Evolutionary conservation across 2,113 vertebrate species (phyloP), one percentile per base, ranked within the genome.

Genomic region (Syngnathus scovelli): DNA sequence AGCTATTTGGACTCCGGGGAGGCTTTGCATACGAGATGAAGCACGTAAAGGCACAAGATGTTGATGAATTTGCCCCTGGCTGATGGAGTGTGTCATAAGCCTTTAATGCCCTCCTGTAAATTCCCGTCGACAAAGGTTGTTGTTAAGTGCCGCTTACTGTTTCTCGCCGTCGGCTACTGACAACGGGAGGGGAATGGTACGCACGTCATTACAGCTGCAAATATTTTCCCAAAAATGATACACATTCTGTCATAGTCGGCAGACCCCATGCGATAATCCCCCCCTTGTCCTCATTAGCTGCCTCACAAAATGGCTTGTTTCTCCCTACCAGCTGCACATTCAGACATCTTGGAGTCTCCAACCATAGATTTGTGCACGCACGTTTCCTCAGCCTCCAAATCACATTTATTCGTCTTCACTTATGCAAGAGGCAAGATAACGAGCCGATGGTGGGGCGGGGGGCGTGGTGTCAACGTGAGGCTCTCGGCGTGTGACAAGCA

Each of bases 291-390:
- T 77, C 69, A 72, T 79, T 75, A 74, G 54, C 68, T 21, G 58
- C 77, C 33, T 78, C 75, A 82, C 87, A 88, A 87, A 88, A 88
- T 87, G 85, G 78, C 78, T 66, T 73, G 80, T 82, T 88, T 79
- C 78, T 13, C 44, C 23, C 7, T 21, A n/a, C 61, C 39, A 13
- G 7, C 61, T 65, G 51, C 70, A 81, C 72, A 81, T 83, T 77
- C 66, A 74, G 66, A 74, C 77, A 69, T 89, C 74, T 38, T 19
- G 60, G 71, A 70, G 49, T 21, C 41, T 33, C 5, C 11, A 63
- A 12, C 16, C 7, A 11, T 15, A 13, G 38, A 10, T 61, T 19
- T n/a, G 37, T 11, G 16, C 37, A 19, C 19, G 15, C 38, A n/a
- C 6, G 6, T 61, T 44, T 67, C 46, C 64, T 19, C 15, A 74